Base-by-base conservation (phyloP, 2,888 invertebrate genomes). In the Aromia moschata region DNA sequence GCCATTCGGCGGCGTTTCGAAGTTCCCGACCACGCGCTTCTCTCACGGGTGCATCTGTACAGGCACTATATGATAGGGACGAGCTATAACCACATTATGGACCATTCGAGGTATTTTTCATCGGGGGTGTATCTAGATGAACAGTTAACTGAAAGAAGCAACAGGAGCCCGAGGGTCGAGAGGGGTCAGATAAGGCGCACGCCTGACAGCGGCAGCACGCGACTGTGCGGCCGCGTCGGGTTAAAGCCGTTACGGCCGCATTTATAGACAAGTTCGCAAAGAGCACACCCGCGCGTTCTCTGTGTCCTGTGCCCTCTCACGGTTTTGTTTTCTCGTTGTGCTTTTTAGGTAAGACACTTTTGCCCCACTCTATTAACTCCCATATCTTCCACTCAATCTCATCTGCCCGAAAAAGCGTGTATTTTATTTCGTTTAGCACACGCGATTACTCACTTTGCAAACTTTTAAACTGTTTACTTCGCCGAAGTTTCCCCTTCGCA, bases 111-210 rank as follows among this genome's bases (percentile, higher is more conserved):
- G 66, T 69, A 70, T 71, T 76, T 76, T 72, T 74, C 73, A 71
- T 76, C 70, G 68, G 62, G 64, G 69, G 74, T 70, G 73, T 74
- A 76, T 74, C 74, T 68, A 74, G 77, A 79, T 75, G 74, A 77
- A 75, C 76, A 77, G 75, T 77, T 76, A 76, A 79, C 75, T 75
- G 76, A 77, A 77, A 78, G 79, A 80, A 79, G 79, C 79, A 80
- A 79, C 78, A 79, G 79, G 78, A 77, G 75, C 71, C 70, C 62
- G 72, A 67, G 79, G 74, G 79, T 79, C 79, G 79, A 77, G 79
- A 79, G 79, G 79, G 81, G 82, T 80, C 82, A 80, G 79, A 81
- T 78, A 81, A 80, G 80, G 81, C 83, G 83, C 80, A 81, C 80
- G 81, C 81, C 73, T 79, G 74, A 77, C 66, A 74, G 74, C 70